These are phyloP conservation scores for Lithophane leautieri DNA, from an alignment of 2,888 invertebrate species.

Conservation along the genomic window DNA sequence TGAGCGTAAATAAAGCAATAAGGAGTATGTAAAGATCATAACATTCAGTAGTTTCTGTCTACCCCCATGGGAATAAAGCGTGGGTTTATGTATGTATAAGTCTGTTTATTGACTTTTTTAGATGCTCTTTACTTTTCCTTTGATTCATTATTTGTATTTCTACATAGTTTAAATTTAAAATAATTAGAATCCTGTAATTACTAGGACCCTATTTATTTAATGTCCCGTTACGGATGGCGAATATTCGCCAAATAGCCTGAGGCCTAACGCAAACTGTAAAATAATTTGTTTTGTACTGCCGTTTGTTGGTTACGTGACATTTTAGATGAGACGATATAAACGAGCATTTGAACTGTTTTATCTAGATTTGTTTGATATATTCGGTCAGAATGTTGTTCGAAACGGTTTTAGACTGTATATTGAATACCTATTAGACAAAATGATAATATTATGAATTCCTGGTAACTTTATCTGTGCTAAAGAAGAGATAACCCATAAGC, in stretches of 20 bases:
- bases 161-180: no score
- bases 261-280: neutral
- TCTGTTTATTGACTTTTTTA: neutral
- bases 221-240: neutral
- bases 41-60: neutral
- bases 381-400: neutral
- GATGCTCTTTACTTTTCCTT: neutral
- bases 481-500: neutral
- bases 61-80: neutral
- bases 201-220: neutral
- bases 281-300: conserved; percentile 33
- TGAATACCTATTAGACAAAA: neutral
- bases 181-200: neutral
- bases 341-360: conserved; percentile 13
- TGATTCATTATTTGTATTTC: no score
- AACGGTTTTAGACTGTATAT: neutral
- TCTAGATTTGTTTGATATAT: conserved; percentile 17
- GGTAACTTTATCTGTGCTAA: neutral
- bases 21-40: neutral
- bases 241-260: conserved; percentile 10
- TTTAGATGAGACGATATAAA: conserved; percentile 8
- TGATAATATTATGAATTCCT: neutral
- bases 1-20: no score
- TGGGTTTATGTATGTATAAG: neutral
- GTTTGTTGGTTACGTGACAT: conserved; percentile 42